These are phyloP conservation scores for Amiota communis DNA, from an alignment of 2,888 invertebrate species.

Conservation along the genomic window DNA sequence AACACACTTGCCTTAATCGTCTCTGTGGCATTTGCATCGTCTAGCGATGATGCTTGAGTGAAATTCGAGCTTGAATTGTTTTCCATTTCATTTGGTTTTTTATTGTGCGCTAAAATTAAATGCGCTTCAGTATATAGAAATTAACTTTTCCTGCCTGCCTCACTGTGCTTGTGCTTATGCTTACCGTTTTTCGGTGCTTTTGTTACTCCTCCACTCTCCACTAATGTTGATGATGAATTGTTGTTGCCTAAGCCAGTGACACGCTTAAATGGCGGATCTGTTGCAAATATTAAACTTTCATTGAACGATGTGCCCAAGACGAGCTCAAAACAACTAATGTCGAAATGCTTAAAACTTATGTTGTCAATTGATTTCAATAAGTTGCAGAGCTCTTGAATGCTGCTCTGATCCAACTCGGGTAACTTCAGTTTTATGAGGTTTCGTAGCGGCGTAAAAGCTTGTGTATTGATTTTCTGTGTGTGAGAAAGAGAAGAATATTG, in stretches of 20 bases:
- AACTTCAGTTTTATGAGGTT: conserved; percentile 69
- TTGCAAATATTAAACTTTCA: conserved; percentile 67
- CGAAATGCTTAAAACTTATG: conserved; percentile 69
- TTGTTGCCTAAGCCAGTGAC: conserved; percentile 38
- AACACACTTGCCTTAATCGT: conserved; percentile 15
- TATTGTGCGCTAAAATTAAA: conserved; percentile 18
- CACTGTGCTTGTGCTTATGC: background rate
- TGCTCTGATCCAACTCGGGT: conserved; percentile 65
- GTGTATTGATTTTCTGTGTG: conserved; percentile 71
- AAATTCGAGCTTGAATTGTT: conserved; percentile 8
- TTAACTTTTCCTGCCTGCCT: background rate
- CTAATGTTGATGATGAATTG: conserved; percentile 37
- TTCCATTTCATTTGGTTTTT: conserved; percentile 21
- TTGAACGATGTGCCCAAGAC: conserved; percentile 70
- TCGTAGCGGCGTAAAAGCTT: conserved; percentile 70
- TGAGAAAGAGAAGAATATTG: conserved; percentile 46
- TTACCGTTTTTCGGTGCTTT: conserved; percentile 10
- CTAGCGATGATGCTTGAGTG: conserved; percentile 43
- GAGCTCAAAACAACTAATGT: conserved; percentile 72
- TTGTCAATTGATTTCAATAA: conserved; percentile 70
- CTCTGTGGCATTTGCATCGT: conserved; percentile 17
- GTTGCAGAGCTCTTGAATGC: conserved; percentile 69
- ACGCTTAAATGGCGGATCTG: conserved; percentile 60
- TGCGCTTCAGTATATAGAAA: background rate
- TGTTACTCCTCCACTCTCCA: background rate